Evolutionary conservation across 2,888 invertebrate species (phyloP).

Genomic region (Ennomos quercinarius): DNA sequence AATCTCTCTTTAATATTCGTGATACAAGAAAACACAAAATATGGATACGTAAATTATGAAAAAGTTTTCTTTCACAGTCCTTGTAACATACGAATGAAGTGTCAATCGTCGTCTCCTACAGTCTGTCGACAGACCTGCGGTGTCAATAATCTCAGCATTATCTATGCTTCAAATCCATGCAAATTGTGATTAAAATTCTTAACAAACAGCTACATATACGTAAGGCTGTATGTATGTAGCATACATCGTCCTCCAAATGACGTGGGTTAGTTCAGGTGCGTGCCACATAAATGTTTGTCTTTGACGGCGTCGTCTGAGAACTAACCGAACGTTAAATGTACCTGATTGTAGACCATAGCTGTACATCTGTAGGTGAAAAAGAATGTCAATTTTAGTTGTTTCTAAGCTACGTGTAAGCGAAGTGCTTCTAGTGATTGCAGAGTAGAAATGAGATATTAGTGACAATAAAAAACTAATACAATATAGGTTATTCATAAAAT

Average conservation of each 20-base stretch:
- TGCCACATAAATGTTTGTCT: constrained; percentile 65
- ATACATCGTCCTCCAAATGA: constrained; percentile 56
- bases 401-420: too few relatives aligned
- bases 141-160: constrained; percentile 10
- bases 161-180: constrained; percentile 22
- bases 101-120: constrained; percentile 15
- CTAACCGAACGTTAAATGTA: constrained; percentile 8
- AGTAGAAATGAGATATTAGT: too few relatives aligned
- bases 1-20: too few relatives aligned
- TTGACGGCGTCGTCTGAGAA: constrained; percentile 35
- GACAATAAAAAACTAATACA: too few relatives aligned
- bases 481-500: too few relatives aligned
- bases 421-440: too few relatives aligned
- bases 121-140: constrained; percentile 10
- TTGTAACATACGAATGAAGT: not conserved
- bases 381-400: too few relatives aligned
- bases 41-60: too few relatives aligned
- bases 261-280: constrained; percentile 73
- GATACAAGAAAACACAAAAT: too few relatives aligned
- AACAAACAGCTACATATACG: constrained; percentile 24
- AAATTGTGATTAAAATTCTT: constrained; percentile 33
- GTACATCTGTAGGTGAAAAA: not conserved
- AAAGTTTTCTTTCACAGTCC: too few relatives aligned
- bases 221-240: constrained; percentile 17
- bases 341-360: constrained; percentile 13